phyloP scores from a whole-genome alignment of 2,113 vertebrate species.

The Eretmochelys imbricata region DNA sequence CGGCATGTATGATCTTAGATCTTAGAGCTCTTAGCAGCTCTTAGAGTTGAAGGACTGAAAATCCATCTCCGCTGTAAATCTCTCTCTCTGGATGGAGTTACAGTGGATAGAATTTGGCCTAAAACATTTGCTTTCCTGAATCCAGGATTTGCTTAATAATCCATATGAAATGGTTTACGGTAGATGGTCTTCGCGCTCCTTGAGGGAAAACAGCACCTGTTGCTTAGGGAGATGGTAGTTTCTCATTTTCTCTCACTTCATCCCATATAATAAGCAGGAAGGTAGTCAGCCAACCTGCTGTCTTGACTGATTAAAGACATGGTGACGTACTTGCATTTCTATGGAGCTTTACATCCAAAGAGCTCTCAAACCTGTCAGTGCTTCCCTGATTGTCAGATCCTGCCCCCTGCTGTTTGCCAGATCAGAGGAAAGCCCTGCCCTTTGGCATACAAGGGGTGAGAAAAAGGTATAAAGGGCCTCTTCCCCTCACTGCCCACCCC shows the following conservation, averaged over 20 bases:
- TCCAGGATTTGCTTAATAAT: background rate
- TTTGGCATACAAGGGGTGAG: background rate
- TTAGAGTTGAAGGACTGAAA: background rate
- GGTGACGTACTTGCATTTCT: background rate
- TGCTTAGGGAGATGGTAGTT: background rate
- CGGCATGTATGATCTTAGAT: background rate
- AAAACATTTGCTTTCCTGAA: background rate
- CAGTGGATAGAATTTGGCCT: background rate
- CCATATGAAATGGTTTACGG: background rate
- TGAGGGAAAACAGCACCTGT: background rate
- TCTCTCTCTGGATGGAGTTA: background rate
- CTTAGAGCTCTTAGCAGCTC: background rate
- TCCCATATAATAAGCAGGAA: background rate
- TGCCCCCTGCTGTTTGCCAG: background rate
- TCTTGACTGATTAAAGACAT: rapidly evolving
- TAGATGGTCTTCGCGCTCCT: background rate
- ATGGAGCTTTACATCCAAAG: background rate
- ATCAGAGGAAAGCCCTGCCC: background rate
- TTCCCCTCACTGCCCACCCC: background rate
- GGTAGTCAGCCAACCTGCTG: background rate
- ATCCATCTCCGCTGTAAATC: background rate
- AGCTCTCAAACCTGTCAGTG: slow-evolving; percentile 30
- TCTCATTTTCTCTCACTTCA: background rate
- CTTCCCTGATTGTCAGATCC: background rate
- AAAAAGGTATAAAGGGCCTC: background rate